phyloP scores from a whole-genome alignment of 2,113 vertebrate genomes.

The Podocnemis expansa region DNA sequence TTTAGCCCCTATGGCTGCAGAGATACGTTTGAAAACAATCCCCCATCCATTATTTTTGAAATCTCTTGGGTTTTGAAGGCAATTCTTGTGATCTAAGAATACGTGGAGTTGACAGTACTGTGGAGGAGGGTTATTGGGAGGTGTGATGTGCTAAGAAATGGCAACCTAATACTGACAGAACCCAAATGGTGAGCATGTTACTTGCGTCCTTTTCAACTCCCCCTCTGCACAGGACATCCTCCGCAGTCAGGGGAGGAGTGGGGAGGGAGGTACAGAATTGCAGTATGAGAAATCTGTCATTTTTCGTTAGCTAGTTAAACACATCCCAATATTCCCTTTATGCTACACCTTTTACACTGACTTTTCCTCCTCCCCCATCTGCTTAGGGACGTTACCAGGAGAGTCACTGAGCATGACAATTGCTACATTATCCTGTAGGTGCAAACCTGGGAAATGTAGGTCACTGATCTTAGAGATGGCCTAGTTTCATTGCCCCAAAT shows the following conservation, averaged over 20 bases:
- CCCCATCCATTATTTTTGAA: not conserved
- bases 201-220: not conserved
- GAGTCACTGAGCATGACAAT: rapidly evolving
- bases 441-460: constrained; percentile 62
- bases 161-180: not conserved
- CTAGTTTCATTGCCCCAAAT: constrained; percentile 64
- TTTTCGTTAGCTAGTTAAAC: not conserved
- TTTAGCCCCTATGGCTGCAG: not conserved
- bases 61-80: not conserved
- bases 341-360: not conserved
- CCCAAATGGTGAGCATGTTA: too few relatives aligned
- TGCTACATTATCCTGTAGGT: constrained; percentile 18
- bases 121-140: not conserved
- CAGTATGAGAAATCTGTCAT: not conserved
- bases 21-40: not conserved
- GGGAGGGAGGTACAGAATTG: rapidly evolving
- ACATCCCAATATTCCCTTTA: not conserved
- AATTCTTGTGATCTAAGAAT: not conserved
- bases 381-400: not conserved
- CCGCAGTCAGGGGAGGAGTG: not conserved
- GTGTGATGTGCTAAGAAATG: not conserved
- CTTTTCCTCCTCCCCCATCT: rapidly evolving
- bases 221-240: not conserved
- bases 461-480: constrained; percentile 34
- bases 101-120: not conserved